phyloP scores from a whole-genome alignment of 2,113 vertebrate genomes.

The Thinocorus orbignyianus region DNA sequence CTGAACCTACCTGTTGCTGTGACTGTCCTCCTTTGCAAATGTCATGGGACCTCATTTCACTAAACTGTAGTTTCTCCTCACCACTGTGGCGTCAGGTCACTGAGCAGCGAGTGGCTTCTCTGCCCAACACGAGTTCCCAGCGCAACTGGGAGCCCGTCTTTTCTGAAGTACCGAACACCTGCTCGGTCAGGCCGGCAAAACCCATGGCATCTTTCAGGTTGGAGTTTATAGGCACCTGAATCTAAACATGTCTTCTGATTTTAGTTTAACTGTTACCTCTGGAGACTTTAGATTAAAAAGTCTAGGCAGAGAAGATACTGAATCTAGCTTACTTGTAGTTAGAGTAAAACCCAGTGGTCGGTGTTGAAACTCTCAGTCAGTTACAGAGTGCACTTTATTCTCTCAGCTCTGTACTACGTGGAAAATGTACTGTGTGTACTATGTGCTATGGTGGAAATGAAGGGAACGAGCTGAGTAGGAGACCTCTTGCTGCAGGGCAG shows the following conservation, averaged over 20 bases:
- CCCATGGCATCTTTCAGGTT: rapidly evolving
- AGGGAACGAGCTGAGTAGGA: neutral
- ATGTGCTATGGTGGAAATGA: neutral
- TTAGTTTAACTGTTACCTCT: neutral
- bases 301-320: neutral
- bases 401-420: neutral
- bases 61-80: neutral
- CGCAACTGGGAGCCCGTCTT: too few species aligned
- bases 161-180: neutral
- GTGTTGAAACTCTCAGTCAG: neutral
- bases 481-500: neutral
- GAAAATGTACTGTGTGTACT: too few species aligned
- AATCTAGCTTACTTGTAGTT: neutral
- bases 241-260: neutral
- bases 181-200: neutral
- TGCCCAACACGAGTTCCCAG: neutral
- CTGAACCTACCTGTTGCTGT: neutral
- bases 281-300: neutral
- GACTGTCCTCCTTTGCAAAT: neutral
- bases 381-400: rapidly evolving
- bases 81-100: neutral
- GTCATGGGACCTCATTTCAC: neutral
- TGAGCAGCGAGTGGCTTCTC: neutral
- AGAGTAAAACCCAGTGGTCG: neutral
- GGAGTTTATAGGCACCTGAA: neutral